Evolutionary conservation across 2,797 vertebrate species (phyloP).

Genomic region (Hoplostethus mediterraneus): DNA sequence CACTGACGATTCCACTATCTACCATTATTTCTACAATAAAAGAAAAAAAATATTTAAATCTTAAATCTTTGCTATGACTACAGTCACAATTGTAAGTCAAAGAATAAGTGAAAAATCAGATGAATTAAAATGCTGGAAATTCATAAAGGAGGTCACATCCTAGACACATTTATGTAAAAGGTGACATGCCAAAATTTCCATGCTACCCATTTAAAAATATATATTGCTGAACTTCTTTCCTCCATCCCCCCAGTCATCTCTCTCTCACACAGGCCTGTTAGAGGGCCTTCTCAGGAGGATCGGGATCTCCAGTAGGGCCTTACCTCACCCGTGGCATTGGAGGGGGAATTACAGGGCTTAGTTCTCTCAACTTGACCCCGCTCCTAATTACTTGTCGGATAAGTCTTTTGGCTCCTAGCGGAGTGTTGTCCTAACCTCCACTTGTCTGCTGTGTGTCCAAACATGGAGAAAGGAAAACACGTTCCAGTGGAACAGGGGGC

Average conservation of each 20-base stretch:
- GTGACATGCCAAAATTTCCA: background rate
- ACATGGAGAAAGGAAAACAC: constrained; percentile 83
- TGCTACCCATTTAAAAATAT: background rate
- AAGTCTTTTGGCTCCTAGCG: constrained; percentile 82
- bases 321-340: constrained; percentile 75
- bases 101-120: background rate
- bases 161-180: constrained; percentile 6
- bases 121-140: background rate
- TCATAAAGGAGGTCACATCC: background rate
- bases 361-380: constrained; percentile 84
- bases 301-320: constrained; percentile 61
- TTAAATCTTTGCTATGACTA: no score
- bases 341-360: constrained; percentile 81
- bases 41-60: no score
- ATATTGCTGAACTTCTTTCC: constrained; percentile 6
- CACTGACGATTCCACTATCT: background rate
- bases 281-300: constrained; percentile 45
- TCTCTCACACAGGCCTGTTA: constrained; percentile 1
- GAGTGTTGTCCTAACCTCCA: constrained; percentile 85
- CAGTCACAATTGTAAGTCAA: background rate
- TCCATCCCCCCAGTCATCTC: background rate
- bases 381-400: constrained; percentile 86
- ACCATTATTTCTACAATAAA: background rate
- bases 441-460: constrained; percentile 85
- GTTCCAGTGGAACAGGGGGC: constrained; percentile 71